Conservation (phyloP, 2,797 vertebrate species). For the Ceryle rudis region DNA sequence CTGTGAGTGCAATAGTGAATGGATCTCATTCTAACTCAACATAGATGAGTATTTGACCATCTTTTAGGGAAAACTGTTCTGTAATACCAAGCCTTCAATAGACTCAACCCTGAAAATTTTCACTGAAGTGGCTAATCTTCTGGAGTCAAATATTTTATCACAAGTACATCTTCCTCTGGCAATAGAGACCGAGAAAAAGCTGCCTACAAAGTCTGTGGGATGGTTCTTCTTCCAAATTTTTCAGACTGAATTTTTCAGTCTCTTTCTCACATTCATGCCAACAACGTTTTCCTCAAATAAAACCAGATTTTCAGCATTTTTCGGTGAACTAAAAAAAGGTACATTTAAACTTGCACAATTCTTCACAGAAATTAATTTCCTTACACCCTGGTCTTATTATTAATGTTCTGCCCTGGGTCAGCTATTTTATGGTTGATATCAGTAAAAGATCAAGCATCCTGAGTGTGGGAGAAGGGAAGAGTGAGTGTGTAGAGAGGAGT, state of each 20-base stretch:
- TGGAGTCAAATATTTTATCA: not conserved
- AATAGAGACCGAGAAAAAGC: not conserved
- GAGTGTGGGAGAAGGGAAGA: conserved; percentile 50
- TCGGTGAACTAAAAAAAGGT: not conserved
- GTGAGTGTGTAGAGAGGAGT: not conserved
- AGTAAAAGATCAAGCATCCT: conserved; percentile 52
- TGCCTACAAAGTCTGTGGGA: not conserved
- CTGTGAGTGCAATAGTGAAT: not conserved
- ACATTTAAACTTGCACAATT: not conserved
- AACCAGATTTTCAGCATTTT: not conserved
- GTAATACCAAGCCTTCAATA: not conserved
- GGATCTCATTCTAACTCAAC: not conserved
- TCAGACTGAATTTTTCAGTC: not conserved
- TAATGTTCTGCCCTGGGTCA: not conserved
- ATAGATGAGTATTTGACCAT: not conserved
- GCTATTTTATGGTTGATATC: conserved; percentile 27
- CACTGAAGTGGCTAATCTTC: not conserved
- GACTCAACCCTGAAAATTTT: not conserved
- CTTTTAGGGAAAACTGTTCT: not conserved
- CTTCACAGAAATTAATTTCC: not conserved
- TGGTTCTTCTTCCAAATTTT: not conserved
- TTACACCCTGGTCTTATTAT: not conserved
- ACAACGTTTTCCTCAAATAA: not conserved
- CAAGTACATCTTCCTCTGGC: not conserved
- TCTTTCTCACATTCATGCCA: not conserved